Conservation (phyloP, 2,113 vertebrate genomes). For the Tyto alba region DNA sequence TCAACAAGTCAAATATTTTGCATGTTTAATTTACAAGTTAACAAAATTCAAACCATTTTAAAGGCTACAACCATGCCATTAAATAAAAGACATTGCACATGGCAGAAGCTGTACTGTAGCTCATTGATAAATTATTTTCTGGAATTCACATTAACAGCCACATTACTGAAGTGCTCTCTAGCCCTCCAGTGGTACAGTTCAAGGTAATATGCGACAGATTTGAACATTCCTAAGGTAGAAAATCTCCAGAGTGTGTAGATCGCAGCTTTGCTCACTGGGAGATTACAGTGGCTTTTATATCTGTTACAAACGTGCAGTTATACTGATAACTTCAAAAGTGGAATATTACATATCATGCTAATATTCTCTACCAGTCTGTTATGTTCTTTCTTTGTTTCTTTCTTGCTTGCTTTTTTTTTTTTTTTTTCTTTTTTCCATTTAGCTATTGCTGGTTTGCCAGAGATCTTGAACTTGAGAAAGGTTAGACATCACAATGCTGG, state of each 20-base stretch:
- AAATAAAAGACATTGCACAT: background rate
- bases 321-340: conserved; percentile 43
- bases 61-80: background rate
- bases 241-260: conserved; percentile 38
- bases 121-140: conserved; percentile 62
- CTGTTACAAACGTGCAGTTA: conserved; percentile 50
- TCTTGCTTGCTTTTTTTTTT: background rate
- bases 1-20: conserved; percentile 15
- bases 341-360: conserved; percentile 36
- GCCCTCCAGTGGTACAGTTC: conserved; percentile 51
- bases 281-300: conserved; percentile 50
- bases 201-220: conserved; percentile 60
- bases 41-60: conserved; percentile 19
- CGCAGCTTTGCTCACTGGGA: conserved; percentile 16
- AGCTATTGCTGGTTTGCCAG: conserved; percentile 71
- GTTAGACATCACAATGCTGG: conserved; percentile 77
- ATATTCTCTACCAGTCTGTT: conserved; percentile 43
- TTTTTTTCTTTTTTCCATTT: conserved; percentile 30
- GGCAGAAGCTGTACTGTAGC: conserved; percentile 1
- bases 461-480: conserved; percentile 86
- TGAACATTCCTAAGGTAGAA: conserved; percentile 50
- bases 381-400: conserved; percentile 38
- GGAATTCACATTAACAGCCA: conserved; percentile 48
- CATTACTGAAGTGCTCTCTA: conserved; percentile 50
- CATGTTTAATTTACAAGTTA: background rate